These are phyloP conservation scores for Yponomeuta malinellus DNA, from an alignment of 2,888 invertebrate genomes.

Conservation along the genomic window DNA sequence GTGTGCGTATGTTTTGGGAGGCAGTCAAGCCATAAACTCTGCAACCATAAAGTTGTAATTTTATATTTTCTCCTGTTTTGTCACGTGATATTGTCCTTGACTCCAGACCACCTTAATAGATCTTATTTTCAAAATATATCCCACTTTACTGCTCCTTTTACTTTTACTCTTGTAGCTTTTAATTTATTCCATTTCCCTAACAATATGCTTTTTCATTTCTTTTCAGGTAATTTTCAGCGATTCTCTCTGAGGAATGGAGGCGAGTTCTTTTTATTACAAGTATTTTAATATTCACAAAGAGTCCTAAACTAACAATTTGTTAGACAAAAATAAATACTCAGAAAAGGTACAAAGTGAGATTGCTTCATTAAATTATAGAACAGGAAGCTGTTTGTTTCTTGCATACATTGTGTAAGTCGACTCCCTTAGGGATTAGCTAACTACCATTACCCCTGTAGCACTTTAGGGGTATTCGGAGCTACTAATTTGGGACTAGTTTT, in stretches of 20 bases:
- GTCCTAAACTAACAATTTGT: conserved; percentile 1
- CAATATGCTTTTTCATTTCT: neutral
- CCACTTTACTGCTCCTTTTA: neutral
- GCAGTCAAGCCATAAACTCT: too few relatives aligned
- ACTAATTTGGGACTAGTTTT: too few relatives aligned
- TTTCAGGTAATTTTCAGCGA: neutral
- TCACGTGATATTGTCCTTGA: too few relatives aligned
- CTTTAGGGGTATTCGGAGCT: too few relatives aligned
- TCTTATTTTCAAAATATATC: neutral
- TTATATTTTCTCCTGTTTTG: too few relatives aligned
- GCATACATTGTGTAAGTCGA: neutral
- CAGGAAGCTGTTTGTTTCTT: neutral
- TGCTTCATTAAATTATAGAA: neutral
- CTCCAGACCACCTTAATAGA: too few relatives aligned
- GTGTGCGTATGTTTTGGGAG: too few relatives aligned
- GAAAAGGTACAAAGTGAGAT: neutral
- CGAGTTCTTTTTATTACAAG: neutral
- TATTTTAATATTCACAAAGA: neutral
- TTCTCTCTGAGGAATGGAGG: neutral
- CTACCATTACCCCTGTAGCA: too few relatives aligned
- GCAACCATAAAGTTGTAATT: too few relatives aligned
- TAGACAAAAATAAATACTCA: neutral
- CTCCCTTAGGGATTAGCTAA: too few relatives aligned
- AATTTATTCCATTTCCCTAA: neutral
- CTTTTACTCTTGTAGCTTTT: neutral